Evolutionary conservation across 2,888 invertebrate species (phyloP), one percentile per base, ranked within the genome.

Genomic region (Plutella xylostella): DNA sequence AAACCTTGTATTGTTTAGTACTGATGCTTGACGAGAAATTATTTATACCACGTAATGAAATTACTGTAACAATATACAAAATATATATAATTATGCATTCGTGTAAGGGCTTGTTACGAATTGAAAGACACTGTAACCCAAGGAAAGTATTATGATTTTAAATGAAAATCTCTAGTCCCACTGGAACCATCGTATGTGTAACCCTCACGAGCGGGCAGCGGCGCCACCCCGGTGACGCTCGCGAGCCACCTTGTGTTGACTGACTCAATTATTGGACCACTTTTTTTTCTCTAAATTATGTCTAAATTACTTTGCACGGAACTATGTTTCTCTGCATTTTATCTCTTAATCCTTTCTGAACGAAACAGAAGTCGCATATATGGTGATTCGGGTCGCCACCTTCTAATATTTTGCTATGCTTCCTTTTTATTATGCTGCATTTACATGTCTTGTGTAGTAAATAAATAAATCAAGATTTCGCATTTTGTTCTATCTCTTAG

Each of bases 141-240:
- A 80, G 82, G 72, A 74, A 72, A 61, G 63, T 79, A 80, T 80
- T 80, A 83, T 74, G 74, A 77, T 82, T 78, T 76, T 82, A 85
- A 85, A 84, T 85, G 82, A 86, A 87, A 74, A 86, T 87, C 86
- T 88, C 88, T 88, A 88, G 88, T 88, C 88, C 86, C 86, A 86
- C 86, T 86, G 84, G 79, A 75, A 73, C 80, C 83, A 79, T 84
- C 82, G 83, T 83, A 76, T 70, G 77, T 73, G 65, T 71, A 70
- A 45, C 43, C n/a, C 43, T 42, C 42, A 39, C 22, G 25, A 37
- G 37, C 46, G 44, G 44, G 49, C 38, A 45, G n/a, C 42, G 53
- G 51, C 43, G 43, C 47, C 39, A 51, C 50, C 54, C 44, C 41
- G 45, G 51, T 44, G 45, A 48, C 49, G 53, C 50, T 55, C 52